A percentile compares a stretch with the other conserved stretches of the same genome.
Conservation (phyloP, 2,797 vertebrate species). For the Rhabdomys pumilio region DNA sequence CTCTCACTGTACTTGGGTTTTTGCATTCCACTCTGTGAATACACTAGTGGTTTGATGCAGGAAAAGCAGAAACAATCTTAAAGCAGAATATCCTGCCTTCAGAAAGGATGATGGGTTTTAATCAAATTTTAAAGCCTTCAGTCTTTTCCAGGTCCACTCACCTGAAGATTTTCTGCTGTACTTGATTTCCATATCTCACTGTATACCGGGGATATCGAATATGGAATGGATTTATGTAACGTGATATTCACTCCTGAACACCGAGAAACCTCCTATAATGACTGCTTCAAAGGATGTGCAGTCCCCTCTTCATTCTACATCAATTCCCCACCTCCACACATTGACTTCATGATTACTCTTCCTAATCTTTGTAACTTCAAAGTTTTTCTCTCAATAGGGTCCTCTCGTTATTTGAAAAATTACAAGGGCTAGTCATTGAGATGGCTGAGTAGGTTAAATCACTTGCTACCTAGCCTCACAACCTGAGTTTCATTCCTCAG, state of each 20-base stretch:
- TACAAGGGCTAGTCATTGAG: neutral
- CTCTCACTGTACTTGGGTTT: neutral
- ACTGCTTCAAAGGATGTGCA: neutral
- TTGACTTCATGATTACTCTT: neutral
- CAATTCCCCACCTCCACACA: neutral
- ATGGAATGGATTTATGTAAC: neutral
- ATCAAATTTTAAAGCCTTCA: neutral
- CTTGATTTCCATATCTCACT: neutral
- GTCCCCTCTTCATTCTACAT: neutral
- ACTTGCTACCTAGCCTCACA: neutral
- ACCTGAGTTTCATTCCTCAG: neutral
- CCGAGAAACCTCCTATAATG: neutral
- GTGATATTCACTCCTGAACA: neutral
- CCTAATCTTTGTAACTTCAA: neutral
- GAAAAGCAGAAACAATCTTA: neutral
- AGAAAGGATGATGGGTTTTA: neutral
- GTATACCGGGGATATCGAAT: neutral
- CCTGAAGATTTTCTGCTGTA: neutral
- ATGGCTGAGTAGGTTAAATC: no score
- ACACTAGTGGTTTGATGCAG: neutral
- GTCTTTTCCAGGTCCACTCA: neutral
- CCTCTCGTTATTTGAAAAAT: neutral
- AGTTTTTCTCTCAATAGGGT: neutral
- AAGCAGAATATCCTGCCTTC: neutral
- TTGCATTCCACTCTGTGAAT: neutral